phyloP scores from a whole-genome alignment of 2,113 vertebrate genomes.

The Harpagus bidentatus region DNA sequence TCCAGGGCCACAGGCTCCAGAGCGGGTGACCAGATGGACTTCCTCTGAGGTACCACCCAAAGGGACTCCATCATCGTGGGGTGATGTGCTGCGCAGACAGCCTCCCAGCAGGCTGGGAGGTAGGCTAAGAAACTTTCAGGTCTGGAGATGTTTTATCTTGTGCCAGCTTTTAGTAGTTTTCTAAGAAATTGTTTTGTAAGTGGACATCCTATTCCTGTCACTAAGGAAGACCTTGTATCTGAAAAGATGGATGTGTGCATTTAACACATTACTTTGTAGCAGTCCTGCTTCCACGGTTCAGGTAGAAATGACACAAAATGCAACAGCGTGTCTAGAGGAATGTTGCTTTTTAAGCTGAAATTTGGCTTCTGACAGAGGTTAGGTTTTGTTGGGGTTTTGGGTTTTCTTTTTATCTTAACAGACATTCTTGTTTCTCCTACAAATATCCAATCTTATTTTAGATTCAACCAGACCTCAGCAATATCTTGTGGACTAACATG shows the following conservation, averaged over 20 bases:
- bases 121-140: background rate
- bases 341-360: background rate
- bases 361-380: background rate
- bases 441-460: background rate
- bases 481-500: background rate
- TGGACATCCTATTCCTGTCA: background rate
- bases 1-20: background rate
- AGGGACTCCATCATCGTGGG: fast-evolving
- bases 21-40: background rate
- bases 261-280: background rate
- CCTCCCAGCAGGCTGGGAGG: background rate
- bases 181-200: background rate
- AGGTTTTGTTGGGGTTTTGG: background rate
- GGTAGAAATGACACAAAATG: background rate
- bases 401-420: background rate
- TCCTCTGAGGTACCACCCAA: background rate
- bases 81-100: background rate
- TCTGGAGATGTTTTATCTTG: background rate
- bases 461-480: background rate
- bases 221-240: background rate
- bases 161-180: background rate
- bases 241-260: background rate
- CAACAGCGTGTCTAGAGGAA: background rate
- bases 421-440: background rate
- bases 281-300: background rate